Percentiles rank a stretch among this genome's conserved stretches.
phyloP scores from a whole-genome alignment of 2,888 invertebrate genomes.

The Tipula unca region DNA sequence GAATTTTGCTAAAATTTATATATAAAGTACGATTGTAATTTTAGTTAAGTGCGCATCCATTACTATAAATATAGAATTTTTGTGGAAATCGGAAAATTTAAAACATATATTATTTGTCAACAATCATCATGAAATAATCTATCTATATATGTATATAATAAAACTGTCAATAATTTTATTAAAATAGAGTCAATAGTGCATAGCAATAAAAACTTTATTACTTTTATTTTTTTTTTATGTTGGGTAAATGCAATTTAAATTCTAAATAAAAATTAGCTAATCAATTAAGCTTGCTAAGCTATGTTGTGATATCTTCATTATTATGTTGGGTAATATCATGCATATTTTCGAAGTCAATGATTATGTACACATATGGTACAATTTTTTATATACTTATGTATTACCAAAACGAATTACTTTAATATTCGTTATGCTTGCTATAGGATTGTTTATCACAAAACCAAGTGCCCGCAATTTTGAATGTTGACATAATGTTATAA shows the following conservation, averaged over 20 bases:
- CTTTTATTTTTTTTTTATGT: not conserved
- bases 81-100: not conserved
- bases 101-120: not conserved
- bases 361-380: not conserved
- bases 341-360: not conserved
- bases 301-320: not conserved
- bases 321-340: not conserved
- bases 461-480: no score
- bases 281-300: not conserved
- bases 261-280: not conserved
- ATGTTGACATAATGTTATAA: no score
- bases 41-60: not conserved
- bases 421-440: no score
- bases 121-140: not conserved
- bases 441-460: no score
- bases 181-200: not conserved
- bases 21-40: not conserved
- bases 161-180: not conserved
- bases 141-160: not conserved
- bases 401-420: not conserved
- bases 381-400: not conserved
- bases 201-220: not conserved
- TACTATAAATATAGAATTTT: not conserved
- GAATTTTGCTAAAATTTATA: not conserved
- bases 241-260: not conserved